Percentiles rank a stretch among this genome's conserved stretches.
Evolutionary conservation across 1,140 invertebrate species (phyloP).

Genomic region (Copidosoma floridanum): DNA sequence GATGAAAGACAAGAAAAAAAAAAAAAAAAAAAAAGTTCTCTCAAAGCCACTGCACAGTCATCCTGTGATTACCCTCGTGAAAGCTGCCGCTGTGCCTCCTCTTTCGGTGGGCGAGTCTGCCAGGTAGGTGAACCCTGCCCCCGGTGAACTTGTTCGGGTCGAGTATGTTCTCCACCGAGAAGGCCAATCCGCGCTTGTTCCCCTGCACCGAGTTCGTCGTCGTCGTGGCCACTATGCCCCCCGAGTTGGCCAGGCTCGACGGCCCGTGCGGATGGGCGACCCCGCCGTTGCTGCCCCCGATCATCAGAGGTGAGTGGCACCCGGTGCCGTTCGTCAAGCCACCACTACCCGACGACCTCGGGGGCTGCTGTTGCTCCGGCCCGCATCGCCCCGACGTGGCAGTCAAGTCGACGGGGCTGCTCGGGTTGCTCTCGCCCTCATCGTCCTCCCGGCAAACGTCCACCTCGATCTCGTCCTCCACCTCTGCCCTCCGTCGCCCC

Average conservation of each 20-base stretch:
- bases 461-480: constrained; percentile 47
- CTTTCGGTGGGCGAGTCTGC: constrained; percentile 42
- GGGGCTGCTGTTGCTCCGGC: constrained; percentile 40
- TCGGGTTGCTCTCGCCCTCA: constrained; percentile 47
- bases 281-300: background rate
- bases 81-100: constrained; percentile 53
- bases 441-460: constrained; percentile 48
- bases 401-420: constrained; percentile 53
- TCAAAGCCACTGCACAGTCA: no score
- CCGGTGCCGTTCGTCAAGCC: constrained; percentile 26
- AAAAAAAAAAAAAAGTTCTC: no score
- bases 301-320: constrained; percentile 4
- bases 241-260: constrained; percentile 1
- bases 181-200: constrained; percentile 64
- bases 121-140: constrained; percentile 41
- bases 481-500: constrained; percentile 41
- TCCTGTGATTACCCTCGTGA: constrained; percentile 59
- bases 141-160: constrained; percentile 89
- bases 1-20: no score
- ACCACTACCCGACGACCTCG: constrained; percentile 10
- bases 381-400: constrained; percentile 42
- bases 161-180: constrained; percentile 89
- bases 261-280: constrained; percentile 2
- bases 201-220: no score
- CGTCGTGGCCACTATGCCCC: constrained; percentile 23